Base-by-base conservation (phyloP, 2,888 invertebrate species). In the Zaprionus obscuricornis region DNA sequence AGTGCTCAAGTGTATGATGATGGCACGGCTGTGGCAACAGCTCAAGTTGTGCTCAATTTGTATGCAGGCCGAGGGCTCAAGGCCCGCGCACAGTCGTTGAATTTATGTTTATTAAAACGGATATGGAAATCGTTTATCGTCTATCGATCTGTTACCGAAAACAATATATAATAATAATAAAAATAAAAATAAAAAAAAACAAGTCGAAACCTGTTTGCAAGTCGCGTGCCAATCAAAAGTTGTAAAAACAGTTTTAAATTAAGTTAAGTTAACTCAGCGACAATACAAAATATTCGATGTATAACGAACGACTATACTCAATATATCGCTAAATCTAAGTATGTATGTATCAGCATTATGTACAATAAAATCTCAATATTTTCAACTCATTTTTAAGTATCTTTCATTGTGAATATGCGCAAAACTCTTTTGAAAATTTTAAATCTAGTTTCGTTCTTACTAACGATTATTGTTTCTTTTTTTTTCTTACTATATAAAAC, bases 121-220 rank as follows among this genome's bases (percentile, higher is more conserved):
- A 84, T 84, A 77, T 81, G 84, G 49, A 56, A 83, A 77, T 69
- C 63, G 68, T 65, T 79, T 59, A 77, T 69, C 63, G 68, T 65
- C 75, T 59, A 66, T 66, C 43, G 60, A 66, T 60, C 40, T 17
- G 40, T 18, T 33, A 20, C 20, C 14, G n/a, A 45, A 42, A 27
- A 40, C 18, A 7, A 26, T 5, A 6, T 5, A 7, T 22, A 22
- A 22, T 22, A 5, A 5, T 22, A 5, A 7, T 22, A 7, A 22
- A 22, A 5, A 7, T 5, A 22, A 5, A 22, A 22, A 5, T 7
- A 22, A 5, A 5, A 22, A 27, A 33, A 27, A n/a, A n/a, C n/a
- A n/a, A n/a, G n/a, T n/a, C 20, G 13, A 68, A 68, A 68, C 72
- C 55, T 31, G 68, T 71, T 71, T 49, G 27, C 31, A 31, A 42